A percentile compares a stretch with the other conserved stretches of the same genome.
Evolutionary conservation across 2,113 vertebrate species (phyloP).

Genomic region (Toxotes chatareus): DNA sequence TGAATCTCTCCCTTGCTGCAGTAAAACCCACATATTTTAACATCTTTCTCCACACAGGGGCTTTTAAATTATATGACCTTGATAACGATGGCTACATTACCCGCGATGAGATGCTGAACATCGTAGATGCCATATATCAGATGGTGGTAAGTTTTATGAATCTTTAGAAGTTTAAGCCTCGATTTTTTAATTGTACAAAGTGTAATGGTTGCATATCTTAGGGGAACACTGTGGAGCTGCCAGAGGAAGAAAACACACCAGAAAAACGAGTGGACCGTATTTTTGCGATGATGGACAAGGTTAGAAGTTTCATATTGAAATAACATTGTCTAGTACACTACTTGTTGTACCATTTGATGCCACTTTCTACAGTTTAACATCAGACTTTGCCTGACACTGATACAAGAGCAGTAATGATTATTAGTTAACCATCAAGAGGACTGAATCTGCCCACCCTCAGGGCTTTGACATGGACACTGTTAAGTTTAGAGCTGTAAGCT

Average conservation of each 20-base stretch:
- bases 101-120: constrained; percentile 97
- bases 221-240: constrained; percentile 98
- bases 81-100: constrained; percentile 99
- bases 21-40: constrained; percentile 14
- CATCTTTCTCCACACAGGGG: constrained; percentile 87
- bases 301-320: constrained; percentile 58
- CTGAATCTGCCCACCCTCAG: constrained; percentile 36
- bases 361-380: background rate
- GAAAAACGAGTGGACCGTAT: constrained; percentile 98
- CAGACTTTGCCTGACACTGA: background rate
- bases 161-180: background rate
- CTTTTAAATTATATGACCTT: constrained; percentile 97
- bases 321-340: background rate
- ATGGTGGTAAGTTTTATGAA: constrained; percentile 93
- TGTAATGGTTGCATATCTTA: constrained; percentile 66
- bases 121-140: constrained; percentile 98
- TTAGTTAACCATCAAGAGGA: constrained; percentile 22
- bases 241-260: constrained; percentile 97
- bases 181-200: background rate
- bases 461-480: constrained; percentile 43
- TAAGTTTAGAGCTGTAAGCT: constrained; percentile 59
- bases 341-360: background rate
- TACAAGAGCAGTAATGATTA: constrained; percentile 1
- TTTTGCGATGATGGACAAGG: constrained; percentile 99
- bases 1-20: background rate